Evolutionary conservation across 30 jellyfish, hydroid and myxozoan genomes (phyloP).

Genomic region (Morbakka virulenta): DNA sequence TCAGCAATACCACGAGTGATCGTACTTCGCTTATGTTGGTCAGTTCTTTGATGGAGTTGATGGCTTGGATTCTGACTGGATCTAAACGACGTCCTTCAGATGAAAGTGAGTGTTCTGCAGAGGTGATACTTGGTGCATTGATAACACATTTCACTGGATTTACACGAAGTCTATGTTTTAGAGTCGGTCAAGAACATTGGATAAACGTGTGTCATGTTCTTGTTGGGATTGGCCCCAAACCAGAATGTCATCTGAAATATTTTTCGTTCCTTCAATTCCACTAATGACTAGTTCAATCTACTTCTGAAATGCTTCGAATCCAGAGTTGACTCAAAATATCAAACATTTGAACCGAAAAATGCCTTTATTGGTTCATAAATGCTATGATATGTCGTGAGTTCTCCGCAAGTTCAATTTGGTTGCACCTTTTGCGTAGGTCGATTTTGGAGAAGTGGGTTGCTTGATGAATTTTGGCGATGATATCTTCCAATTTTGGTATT

Average conservation of each 20-base stretch:
- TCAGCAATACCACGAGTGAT: neutral
- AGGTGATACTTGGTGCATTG: neutral
- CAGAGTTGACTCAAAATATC: no score
- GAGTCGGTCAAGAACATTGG: no score
- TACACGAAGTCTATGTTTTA: neutral
- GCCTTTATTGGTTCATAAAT: slow-evolving; percentile 30
- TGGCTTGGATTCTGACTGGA: neutral
- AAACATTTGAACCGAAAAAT: slow-evolving; percentile 3
- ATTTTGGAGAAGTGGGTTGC: slow-evolving; percentile 20
- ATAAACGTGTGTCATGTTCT: no score
- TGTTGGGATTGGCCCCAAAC: no score
- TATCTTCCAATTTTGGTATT: no score
- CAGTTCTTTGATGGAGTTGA: neutral
- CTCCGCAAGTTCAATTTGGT: no score
- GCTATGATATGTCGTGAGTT: no score
- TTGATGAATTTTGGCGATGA: slow-evolving; percentile 2
- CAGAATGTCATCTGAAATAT: no score
- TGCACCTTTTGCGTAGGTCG: slow-evolving; percentile 13
- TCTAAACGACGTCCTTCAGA: neutral
- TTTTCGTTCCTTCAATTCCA: no score
- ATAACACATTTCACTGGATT: neutral
- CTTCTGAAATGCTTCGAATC: no score
- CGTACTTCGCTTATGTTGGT: neutral
- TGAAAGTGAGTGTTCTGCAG: neutral
- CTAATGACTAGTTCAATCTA: no score